phyloP scores from a whole-genome alignment of 2,797 vertebrate species.

The Hephaestus fuliginosus region DNA sequence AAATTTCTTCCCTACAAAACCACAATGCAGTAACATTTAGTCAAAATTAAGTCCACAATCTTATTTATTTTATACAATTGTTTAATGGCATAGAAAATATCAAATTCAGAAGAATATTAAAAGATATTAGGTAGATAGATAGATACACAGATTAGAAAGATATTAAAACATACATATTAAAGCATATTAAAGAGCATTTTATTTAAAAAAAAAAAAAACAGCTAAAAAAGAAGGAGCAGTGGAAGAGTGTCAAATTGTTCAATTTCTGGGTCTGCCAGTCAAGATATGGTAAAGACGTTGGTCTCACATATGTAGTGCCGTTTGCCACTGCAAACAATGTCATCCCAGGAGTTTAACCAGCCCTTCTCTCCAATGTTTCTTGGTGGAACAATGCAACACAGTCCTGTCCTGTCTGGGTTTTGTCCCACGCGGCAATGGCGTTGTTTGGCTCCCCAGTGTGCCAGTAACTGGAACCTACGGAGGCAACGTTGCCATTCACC shows the following conservation, averaged over 20 bases:
- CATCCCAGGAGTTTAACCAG: conserved; percentile 21
- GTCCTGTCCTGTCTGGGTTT: conserved; percentile 8
- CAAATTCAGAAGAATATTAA: background rate
- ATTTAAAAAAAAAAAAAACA: too few relatives aligned
- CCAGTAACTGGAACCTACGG: background rate
- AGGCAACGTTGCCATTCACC: background rate
- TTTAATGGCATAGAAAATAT: background rate
- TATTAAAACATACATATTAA: too few relatives aligned
- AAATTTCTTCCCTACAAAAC: background rate
- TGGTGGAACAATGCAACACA: conserved; percentile 26
- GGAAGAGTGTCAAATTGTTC: too few relatives aligned
- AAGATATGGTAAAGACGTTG: background rate
- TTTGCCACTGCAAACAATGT: background rate
- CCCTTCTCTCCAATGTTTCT: accelerated
- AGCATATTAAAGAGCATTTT: too few relatives aligned
- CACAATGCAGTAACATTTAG: background rate
- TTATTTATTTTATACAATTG: background rate
- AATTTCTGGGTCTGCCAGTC: background rate
- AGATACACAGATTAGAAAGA: background rate
- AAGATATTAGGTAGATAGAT: too few relatives aligned
- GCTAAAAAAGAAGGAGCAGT: too few relatives aligned
- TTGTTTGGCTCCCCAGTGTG: background rate
- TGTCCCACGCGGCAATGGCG: background rate
- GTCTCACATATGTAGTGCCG: conserved; percentile 2
- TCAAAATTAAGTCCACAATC: background rate